Conservation (phyloP, 2,113 vertebrate genomes). For the Halcyon malimbica region DNA sequence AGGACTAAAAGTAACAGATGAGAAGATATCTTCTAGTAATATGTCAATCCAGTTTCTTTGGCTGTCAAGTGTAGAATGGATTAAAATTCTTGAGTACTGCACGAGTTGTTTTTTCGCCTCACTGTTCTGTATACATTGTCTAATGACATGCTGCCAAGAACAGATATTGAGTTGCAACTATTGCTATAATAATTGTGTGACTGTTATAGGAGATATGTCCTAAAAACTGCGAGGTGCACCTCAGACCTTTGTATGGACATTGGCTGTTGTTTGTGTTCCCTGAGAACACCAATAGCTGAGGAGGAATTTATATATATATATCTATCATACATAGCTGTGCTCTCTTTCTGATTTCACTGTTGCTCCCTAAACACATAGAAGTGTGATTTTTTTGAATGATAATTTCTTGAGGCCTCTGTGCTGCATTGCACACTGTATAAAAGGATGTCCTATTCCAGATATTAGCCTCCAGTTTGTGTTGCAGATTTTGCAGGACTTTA, state of each 20-base stretch:
- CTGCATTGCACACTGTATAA: not conserved
- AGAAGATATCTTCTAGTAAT: slow-evolving; percentile 35
- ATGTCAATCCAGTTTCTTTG: slow-evolving; percentile 41
- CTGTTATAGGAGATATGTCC: not conserved
- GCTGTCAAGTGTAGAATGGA: not conserved
- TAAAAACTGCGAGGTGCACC: not conserved
- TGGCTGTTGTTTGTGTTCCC: not conserved
- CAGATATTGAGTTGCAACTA: not conserved
- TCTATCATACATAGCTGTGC: not conserved
- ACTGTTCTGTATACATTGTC: not conserved
- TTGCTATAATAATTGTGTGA: not conserved
- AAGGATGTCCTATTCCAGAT: not conserved
- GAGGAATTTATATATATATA: not conserved
- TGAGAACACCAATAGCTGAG: not conserved
- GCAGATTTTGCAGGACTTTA: not conserved
- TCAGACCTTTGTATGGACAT: not conserved
- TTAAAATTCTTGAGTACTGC: slow-evolving; percentile 21
- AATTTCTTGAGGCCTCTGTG: not conserved
- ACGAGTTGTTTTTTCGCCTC: not conserved
- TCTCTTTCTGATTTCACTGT: not conserved
- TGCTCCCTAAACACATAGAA: not conserved
- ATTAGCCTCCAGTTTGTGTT: not conserved
- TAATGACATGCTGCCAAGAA: not conserved
- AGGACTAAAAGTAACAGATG: slow-evolving; percentile 37
- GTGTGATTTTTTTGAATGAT: not conserved